Evolutionary conservation across 2,888 invertebrate genomes (phyloP), one percentile per base, ranked within the genome.

Genomic region (Caenorhabditis sp.): DNA sequence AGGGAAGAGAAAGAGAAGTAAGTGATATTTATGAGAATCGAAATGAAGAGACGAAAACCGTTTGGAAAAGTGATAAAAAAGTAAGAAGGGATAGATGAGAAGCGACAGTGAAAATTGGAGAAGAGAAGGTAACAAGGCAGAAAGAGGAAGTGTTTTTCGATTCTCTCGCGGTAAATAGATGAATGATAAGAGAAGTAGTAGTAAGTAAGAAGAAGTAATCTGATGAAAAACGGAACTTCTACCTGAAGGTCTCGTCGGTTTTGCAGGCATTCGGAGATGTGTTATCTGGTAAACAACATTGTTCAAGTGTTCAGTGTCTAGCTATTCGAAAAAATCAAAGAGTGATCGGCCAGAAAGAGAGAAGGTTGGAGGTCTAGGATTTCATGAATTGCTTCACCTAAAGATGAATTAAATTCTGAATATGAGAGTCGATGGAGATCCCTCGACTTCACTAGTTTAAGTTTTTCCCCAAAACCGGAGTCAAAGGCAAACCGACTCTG

Each of bases 11-110:
- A 22, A 59, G 24, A 61, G 59, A 72, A 70, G 69, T 49, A 70
- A 70, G 56, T 69, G 70, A 81, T 75, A 70, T 75, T 69, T 63
- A 75, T 38, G 74, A 64, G 73, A 68, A 54, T 38, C n/a, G 28
- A 26, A 59, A 28, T 38, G 26, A 19, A 59, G 59, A 61, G 59
- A 47, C 79, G 59, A 72, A 77, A 77, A 77, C 77, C 51, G 77
- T 77, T 77, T 77, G 77, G 61, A 69, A 77, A 69, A 77, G 56
- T 79, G 79, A 79, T 79, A 64, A 70, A 79, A 77, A 79, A 77
- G 76, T 69, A 77, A 63, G 49, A 68, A 68, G 74, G 49, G 59
- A 79, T 63, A 63, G 64, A 69, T 35, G 59, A 79, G 22, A 63
- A 49, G 51, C 35, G 64, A 63, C 54, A 26, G 44, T 59, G 35